Percentiles rank a stretch among this genome's conserved stretches.
These are phyloP conservation scores for Streblospio benedicti DNA, from an alignment of 1,140 invertebrate genomes.

Conservation along the genomic window DNA sequence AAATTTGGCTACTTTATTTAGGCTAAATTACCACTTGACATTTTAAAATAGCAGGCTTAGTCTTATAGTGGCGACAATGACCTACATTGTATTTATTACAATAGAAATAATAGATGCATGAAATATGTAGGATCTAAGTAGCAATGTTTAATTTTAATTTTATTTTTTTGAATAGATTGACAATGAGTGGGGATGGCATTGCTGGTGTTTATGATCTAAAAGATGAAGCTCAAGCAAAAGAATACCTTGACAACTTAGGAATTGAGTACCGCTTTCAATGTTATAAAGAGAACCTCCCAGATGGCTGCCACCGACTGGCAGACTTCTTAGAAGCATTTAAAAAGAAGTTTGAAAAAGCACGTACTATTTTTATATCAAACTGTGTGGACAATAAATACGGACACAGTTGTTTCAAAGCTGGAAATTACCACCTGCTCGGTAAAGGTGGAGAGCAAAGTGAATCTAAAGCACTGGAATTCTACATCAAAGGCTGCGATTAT, in stretches of 20 bases:
- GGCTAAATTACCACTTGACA: too few species aligned
- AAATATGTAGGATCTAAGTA: too few species aligned
- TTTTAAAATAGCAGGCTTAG: too few species aligned
- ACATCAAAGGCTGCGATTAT: slow-evolving; percentile 67
- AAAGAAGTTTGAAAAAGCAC: slow-evolving; percentile 67
- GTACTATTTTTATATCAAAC: slow-evolving; percentile 68
- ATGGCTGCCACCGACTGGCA: slow-evolving; percentile 81
- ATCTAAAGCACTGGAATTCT: slow-evolving; percentile 58
- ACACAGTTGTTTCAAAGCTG: slow-evolving; percentile 77
- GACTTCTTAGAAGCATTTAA: slow-evolving; percentile 77
- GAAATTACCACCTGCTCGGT: slow-evolving; percentile 54
- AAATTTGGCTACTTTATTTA: too few species aligned
- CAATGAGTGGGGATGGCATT: too few species aligned
- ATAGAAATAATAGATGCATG: too few species aligned
- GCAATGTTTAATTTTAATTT: too few species aligned
- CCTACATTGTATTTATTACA: too few species aligned
- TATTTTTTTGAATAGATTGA: too few species aligned
- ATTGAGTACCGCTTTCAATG: slow-evolving; percentile 87
- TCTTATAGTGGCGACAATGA: too few species aligned
- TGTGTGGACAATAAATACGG: slow-evolving; percentile 72
- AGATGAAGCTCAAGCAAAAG: slow-evolving; percentile 72
- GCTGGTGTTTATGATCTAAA: slow-evolving; percentile 70
- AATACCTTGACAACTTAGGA: slow-evolving; percentile 78
- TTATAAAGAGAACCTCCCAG: slow-evolving; percentile 68
- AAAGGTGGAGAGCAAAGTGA: slow-evolving; percentile 34